phyloP scores from a whole-genome alignment of 2,113 vertebrate genomes.

The Dipodomys merriami region DNA sequence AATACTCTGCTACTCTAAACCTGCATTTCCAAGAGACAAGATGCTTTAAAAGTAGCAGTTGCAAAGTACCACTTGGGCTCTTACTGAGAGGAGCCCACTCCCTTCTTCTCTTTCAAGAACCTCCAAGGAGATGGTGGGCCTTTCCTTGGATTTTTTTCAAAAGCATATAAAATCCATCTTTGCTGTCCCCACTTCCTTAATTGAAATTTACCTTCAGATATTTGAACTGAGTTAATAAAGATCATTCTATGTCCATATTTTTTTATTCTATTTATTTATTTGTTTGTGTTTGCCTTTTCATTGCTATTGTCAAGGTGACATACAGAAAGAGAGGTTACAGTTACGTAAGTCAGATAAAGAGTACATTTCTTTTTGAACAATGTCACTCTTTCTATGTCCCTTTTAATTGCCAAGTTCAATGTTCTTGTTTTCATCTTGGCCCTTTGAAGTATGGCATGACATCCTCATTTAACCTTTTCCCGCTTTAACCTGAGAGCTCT shows the following conservation, averaged over 20 bases:
- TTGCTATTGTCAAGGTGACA: no score
- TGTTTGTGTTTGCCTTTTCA: no score
- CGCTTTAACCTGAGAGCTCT: background rate
- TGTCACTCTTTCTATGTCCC: background rate
- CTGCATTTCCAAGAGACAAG: background rate
- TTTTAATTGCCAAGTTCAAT: background rate
- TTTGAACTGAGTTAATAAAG: background rate
- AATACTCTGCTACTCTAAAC: background rate
- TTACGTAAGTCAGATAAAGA: no score
- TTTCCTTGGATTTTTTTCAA: background rate
- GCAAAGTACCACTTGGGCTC: background rate
- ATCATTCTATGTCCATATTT: background rate
- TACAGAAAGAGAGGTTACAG: no score
- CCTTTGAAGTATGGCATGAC: background rate
- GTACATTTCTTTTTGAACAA: no score
- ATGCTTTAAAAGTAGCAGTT: background rate
- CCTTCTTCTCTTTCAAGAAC: background rate
- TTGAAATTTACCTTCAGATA: background rate
- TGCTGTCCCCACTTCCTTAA: background rate
- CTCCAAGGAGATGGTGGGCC: background rate
- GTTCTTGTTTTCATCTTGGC: background rate
- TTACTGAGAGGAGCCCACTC: background rate
- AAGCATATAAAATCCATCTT: background rate
- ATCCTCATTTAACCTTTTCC: background rate
- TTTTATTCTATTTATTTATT: no score